Base-by-base conservation (phyloP, 1,140 invertebrate genomes). In the Zaprionus capensis region DNA sequence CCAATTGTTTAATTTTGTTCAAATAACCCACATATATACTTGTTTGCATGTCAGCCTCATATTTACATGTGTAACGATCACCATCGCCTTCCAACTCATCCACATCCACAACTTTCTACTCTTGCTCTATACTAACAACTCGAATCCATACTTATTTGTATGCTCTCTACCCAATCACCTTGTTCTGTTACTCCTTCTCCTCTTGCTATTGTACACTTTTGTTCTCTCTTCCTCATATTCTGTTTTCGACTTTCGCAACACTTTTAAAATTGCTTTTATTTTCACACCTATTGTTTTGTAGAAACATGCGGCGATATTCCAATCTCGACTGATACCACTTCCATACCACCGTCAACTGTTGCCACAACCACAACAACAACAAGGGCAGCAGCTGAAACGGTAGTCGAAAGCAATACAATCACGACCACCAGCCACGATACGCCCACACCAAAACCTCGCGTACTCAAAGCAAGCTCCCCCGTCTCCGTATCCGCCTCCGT, bases 211-310 rank as follows among this genome's bases (percentile, higher is more conserved):
- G 62, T 77, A 73, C 56, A 58, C 63, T 80, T 72, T 34, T 86
- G 74, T 81, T 87, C 80, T 62, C 55, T 76, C 71, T 87, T 81
- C 63, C 78, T 76, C 68, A 84, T 87, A 66, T 77, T 80, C 38
- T 80, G 76, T 74, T 79, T 71, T 91, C 79, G 74, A 82, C 77
- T 85, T 82, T 85, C 81, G 79, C 77, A 82, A 92, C 86, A 92
- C 91, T 86, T 80, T 92, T 88, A 88, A 92, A 85, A 86, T 86
- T 91, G 81, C 79, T 91, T 91, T 85, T 81, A 81, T 88, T 92
- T 91, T 88, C 81, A 91, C 84, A 90, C 77, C 91, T 90, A 90
- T 91, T 92, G 77, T 92, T 91, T 92, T 92, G 83, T 92, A 92
- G 91, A 92, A 91, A 87, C 91, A 92, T 79, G 91, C 86, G 91